Evolutionary conservation across 2,888 invertebrate species (phyloP), one percentile per base, ranked within the genome.

Genomic region (Chrysotoxum bicinctum): DNA sequence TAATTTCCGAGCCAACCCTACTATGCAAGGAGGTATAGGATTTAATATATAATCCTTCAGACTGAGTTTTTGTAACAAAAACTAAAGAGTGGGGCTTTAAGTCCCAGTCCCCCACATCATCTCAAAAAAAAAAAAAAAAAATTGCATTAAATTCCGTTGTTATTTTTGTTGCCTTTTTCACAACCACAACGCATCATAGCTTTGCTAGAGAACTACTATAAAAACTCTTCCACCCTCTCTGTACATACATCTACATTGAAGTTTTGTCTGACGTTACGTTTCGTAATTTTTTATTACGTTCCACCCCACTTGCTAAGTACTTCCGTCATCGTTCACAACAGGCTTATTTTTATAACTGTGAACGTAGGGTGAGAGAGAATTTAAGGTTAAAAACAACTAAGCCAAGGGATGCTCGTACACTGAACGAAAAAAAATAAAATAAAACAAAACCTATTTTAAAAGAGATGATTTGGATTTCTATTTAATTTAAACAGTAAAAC

Each of bases 241-340:
- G 21, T 10, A 58, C 43, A 2, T 16, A 32, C 12, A 8, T 54
- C 1, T 45, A 43, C 40, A 69, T 40, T 40, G 35, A 54, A 56
- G 69, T 30, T 69, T 45, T 52, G 60, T 26, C 69, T 43, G 40
- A 73, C 43, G 76, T 81, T 85, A 85, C 85, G 85, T 85, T 85
- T 81, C 85, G 85, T 85, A 85, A 81, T 85, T 81, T 85, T 85
- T 85, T 80, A 81, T 85, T 81, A 62, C 85, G 81, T 85, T 85
- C 85, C 85, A 85, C 85, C 85, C 85, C 85, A 81, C 81, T 85
- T 64, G 85, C 85, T 85, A 85, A 85, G 85, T 85, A 85, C 85
- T 85, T 85, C 85, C 85, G 85, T 81, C 76, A 85, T 72, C 76
- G 85, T 69, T 80, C 81, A 66, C 69, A 74, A 74, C 56, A 37